Conservation (phyloP, 2,797 vertebrate species). For the Scolopax rusticola region DNA sequence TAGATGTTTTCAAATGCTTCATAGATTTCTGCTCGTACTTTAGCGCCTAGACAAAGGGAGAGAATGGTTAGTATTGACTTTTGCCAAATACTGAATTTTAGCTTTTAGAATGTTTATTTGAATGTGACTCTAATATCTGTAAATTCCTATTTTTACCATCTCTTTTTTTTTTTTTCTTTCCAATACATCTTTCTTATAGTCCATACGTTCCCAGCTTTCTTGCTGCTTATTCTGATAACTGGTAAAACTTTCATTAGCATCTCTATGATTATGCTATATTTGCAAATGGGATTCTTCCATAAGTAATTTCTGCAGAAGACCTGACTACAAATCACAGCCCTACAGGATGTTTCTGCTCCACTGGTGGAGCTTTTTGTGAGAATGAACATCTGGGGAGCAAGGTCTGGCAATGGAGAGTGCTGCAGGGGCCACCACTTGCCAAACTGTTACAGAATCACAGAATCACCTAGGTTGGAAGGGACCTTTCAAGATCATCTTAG, state of each 20-base stretch:
- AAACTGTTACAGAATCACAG: not conserved
- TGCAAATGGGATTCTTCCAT: not conserved
- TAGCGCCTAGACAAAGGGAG: constrained; percentile 86
- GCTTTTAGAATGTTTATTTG: not conserved
- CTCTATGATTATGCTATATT: not conserved
- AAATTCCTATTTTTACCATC: not conserved
- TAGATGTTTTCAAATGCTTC: constrained; percentile 99
- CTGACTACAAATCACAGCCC: not conserved
- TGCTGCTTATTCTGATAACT: not conserved
- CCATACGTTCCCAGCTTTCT: not conserved
- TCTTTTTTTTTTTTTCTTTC: not conserved
- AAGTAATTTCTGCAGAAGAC: not conserved
- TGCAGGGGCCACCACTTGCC: not conserved
- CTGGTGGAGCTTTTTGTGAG: not conserved
- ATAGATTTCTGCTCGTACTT: constrained; percentile 98
- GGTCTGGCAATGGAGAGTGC: not conserved
- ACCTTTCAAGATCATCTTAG: too few species aligned
- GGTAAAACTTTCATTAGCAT: not conserved
- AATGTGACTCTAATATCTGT: not conserved
- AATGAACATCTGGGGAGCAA: not conserved
- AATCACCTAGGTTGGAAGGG: too few species aligned
- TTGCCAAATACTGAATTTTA: not conserved
- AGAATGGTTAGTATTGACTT: not conserved
- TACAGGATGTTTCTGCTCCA: not conserved
- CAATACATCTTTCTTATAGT: not conserved